Evolutionary conservation across 2,888 invertebrate genomes (phyloP).

Genomic region (Ceraclea dissimilis): DNA sequence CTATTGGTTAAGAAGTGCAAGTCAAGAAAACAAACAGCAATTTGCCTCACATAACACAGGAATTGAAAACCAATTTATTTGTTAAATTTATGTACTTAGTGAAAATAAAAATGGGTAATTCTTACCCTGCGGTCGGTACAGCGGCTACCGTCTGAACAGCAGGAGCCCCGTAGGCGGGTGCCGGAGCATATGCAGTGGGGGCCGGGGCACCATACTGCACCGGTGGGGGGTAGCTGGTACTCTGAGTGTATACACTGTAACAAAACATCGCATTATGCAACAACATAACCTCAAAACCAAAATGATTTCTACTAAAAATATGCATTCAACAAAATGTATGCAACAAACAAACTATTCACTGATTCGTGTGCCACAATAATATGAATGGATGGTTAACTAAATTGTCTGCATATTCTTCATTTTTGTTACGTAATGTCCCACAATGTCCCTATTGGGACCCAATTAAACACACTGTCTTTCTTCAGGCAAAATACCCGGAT

Average conservation of each 20-base stretch:
- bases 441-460: too few relatives aligned
- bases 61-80: too few relatives aligned
- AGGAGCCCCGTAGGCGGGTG: slow-evolving; percentile 7
- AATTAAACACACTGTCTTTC: too few relatives aligned
- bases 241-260: slow-evolving; percentile 11
- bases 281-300: neutral
- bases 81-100: neutral
- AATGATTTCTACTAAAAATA: neutral
- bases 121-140: slow-evolving; percentile 5
- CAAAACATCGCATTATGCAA: neutral
- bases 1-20: too few relatives aligned
- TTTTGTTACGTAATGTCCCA: too few relatives aligned
- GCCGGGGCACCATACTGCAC: slow-evolving; percentile 6
- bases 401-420: too few relatives aligned
- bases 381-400: too few relatives aligned
- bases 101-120: neutral
- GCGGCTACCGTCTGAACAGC: slow-evolving; percentile 3
- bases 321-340: neutral
- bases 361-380: too few relatives aligned
- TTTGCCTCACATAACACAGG: too few relatives aligned
- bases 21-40: too few relatives aligned
- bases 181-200: slow-evolving; percentile 1
- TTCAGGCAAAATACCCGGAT: too few relatives aligned
- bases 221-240: neutral
- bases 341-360: too few relatives aligned